Base-by-base conservation (phyloP, 2,797 vertebrate species). In the Brachymystax lenok region DNA sequence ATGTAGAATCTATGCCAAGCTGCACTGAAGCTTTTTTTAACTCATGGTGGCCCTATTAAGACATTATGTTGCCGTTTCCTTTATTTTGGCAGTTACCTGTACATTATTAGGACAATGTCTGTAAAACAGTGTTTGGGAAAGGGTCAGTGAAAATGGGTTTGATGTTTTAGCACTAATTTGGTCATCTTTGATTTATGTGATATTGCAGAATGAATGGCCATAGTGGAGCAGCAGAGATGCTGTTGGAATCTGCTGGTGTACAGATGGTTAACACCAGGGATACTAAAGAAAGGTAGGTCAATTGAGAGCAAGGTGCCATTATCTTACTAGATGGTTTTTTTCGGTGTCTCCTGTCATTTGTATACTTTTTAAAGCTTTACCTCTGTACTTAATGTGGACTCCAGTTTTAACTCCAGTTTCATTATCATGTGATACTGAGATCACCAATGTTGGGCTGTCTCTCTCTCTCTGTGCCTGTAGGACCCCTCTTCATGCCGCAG, bases 231-330 rank as follows among this genome's bases (percentile, higher is more conserved):
- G 96, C 97, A 84, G 96, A 98, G 95, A 96, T 94, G 92, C 94
- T 91, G 88, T 96, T 94, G 95, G 97, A 95, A 92, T 95, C 94
- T 80, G 87, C 90, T 73, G 91, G 92, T 78, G 88, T 92, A 88
- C 96, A 97, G 93, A 96, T 98, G 95, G 96, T 98, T 84, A 97
- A 97, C 94, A 96, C 95, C 95, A 96, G 96, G 95, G 98, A 99
- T 92, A 94, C 95, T 94, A 99, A 98, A 97, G 97, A 97, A 96
- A 96, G 98, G 98, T 98, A 83, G 94, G 94, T 3, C 74, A 71
- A 54, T 67, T 13, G 19, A 77, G n/a, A 24, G 50, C 40, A 54
- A 28, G 4, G 12, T 28, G 64, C n/a, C 0, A 0, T 50, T 13
- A 10, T 70, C 67, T 19, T 19, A 50, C 46, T 46, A 24, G 3